Evolutionary conservation across 2,113 vertebrate species (phyloP), one percentile per base, ranked within the genome.

Genomic region (Vombatus ursinus): DNA sequence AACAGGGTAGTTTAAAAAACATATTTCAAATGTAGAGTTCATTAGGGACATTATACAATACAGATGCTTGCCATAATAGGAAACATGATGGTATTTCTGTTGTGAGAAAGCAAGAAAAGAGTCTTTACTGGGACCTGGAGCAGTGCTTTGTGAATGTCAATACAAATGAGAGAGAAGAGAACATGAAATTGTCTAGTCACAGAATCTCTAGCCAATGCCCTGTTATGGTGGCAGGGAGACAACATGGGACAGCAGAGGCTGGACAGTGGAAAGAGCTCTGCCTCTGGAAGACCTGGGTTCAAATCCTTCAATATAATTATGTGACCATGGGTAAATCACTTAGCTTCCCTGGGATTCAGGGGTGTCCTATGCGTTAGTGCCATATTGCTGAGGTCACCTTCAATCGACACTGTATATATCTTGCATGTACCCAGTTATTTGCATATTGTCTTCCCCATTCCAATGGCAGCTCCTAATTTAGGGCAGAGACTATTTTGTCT

Each of bases 1-100:
- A 97, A 97, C 92, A 95, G 96, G 91, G 91, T 90, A 96, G 95
- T 97, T 96, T 97, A 96, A 96, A 96, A 95, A 90, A 90, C 24
- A 95, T 95, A 92, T 96, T 97, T 97, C 96, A 97, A 95, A 97
- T 95, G 95, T 94, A 96, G 96, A 92, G 96, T 89, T 97, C 97
- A 97, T 98, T 98, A 97, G 94, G 94, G 95, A 97, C 96, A 0
- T 97, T 98, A 96, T 96, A 97, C 97, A 96, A 91, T 93, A 96
- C 0, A 31, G 25, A 92, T 96, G 94, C 91, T 96, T 94, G 92
- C 47, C 90, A 48, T 95, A 95, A 98, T 95, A 96, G 92, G 93
- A 54, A 96, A 96, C 54, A 95, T 53, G 50, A 84, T 97, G 90
- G 50, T 92, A 96, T 95, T 97, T 97, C 96, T 96, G 68, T 96